Evolutionary conservation across 2,113 vertebrate genomes (phyloP).

Genomic region (Stegostoma tigrinum): DNA sequence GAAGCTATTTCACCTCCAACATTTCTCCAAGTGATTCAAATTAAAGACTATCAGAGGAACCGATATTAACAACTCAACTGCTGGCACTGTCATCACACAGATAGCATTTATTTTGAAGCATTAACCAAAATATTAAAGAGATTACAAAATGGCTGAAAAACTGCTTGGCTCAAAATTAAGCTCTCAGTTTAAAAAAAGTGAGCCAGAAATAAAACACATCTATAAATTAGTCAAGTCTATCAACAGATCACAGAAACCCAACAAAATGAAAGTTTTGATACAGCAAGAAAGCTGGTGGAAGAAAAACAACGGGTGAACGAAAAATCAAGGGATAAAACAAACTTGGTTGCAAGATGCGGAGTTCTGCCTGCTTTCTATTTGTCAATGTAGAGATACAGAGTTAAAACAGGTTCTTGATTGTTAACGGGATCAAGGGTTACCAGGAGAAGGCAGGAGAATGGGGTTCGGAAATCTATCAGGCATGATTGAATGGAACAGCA

Average conservation of each 20-base stretch:
- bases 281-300: not conserved
- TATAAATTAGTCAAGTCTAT: not conserved
- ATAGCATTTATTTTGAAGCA: not conserved
- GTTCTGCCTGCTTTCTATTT: not conserved
- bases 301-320: not conserved
- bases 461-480: too few relatives aligned
- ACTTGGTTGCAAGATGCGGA: not conserved
- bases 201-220: not conserved
- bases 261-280: not conserved
- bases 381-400: too few relatives aligned
- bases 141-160: not conserved
- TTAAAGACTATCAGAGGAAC: not conserved
- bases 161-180: not conserved
- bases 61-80: too few relatives aligned
- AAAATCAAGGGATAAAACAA: not conserved
- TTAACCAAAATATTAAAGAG: not conserved
- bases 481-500: too few relatives aligned
- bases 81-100: not conserved
- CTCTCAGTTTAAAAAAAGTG: not conserved
- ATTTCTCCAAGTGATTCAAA: not conserved
- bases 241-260: not conserved
- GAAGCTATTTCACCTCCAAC: not conserved
- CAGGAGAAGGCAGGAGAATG: too few relatives aligned
- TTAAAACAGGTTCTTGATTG: too few relatives aligned
- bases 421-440: too few relatives aligned